Percentiles rank a stretch among this genome's conserved stretches.
Conservation (phyloP, 2,113 vertebrate genomes). For the Climacteris rufus region DNA sequence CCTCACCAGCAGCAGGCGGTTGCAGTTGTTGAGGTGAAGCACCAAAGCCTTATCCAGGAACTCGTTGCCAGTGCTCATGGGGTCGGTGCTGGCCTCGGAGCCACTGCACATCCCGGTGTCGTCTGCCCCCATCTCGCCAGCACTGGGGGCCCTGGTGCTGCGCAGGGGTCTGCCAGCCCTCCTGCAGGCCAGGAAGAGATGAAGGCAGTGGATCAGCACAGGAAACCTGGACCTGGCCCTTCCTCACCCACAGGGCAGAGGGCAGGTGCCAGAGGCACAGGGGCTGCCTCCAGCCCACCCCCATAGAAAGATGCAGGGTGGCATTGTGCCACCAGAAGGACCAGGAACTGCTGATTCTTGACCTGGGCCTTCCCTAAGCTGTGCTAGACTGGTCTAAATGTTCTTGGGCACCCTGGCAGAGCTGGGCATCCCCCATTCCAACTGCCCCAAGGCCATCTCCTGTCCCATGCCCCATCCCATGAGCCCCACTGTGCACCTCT, state of each 20-base stretch:
- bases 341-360: neutral
- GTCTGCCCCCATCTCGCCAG: neutral
- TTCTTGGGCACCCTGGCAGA: neutral
- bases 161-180: conserved; percentile 19
- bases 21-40: conserved; percentile 87
- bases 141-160: neutral
- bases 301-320: neutral
- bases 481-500: neutral
- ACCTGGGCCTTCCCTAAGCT: neutral
- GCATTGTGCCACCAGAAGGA: neutral
- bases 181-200: conserved; percentile 43
- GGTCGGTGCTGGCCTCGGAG: conserved; percentile 68
- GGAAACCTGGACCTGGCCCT: neutral
- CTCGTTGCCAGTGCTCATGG: conserved; percentile 82
- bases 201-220: neutral
- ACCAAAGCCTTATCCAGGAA: conserved; percentile 83
- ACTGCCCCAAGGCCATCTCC: neutral
- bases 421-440: neutral
- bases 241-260: neutral
- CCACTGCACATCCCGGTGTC: neutral
- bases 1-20: conserved; percentile 86
- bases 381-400: neutral
- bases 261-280: neutral
- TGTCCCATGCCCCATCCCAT: neutral
- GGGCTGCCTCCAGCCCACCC: neutral